Evolutionary conservation across 2,888 invertebrate species (phyloP).

Genomic region (Drosophila glabriapex): DNA sequence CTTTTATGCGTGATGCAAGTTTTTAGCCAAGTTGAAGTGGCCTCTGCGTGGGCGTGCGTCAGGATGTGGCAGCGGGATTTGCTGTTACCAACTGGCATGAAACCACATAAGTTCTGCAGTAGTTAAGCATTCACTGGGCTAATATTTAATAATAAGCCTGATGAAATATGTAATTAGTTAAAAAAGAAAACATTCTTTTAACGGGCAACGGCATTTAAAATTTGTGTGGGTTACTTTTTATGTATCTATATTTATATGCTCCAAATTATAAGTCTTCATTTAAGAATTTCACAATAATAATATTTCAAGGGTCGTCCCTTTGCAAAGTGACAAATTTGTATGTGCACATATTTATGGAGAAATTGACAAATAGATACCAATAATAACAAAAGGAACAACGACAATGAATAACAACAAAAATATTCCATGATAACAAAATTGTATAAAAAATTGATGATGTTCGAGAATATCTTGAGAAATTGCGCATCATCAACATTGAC

Average conservation of each 20-base stretch:
- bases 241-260: background rate
- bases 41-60: background rate
- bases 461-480: constrained; percentile 71
- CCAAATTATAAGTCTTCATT: constrained; percentile 22
- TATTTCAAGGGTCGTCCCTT: constrained; percentile 3
- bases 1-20: constrained; percentile 65
- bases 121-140: background rate
- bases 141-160: constrained; percentile 4
- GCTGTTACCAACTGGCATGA: constrained; percentile 5
- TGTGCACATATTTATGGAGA: constrained; percentile 40
- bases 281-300: constrained; percentile 13
- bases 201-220: too few relatives aligned
- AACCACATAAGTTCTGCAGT: background rate
- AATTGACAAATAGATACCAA: constrained; percentile 51
- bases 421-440: constrained; percentile 36
- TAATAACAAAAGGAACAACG: constrained; percentile 32
- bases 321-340: constrained; percentile 51
- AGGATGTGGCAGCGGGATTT: constrained; percentile 5
- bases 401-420: constrained; percentile 26
- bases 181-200: background rate
- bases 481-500: constrained; percentile 69
- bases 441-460: constrained; percentile 70
- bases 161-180: too few relatives aligned
- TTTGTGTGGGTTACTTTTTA: too few relatives aligned
- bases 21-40: constrained; percentile 44